These are phyloP conservation scores for Procambarus clarkii DNA, from an alignment of 1,140 invertebrate species.

Conservation along the genomic window DNA sequence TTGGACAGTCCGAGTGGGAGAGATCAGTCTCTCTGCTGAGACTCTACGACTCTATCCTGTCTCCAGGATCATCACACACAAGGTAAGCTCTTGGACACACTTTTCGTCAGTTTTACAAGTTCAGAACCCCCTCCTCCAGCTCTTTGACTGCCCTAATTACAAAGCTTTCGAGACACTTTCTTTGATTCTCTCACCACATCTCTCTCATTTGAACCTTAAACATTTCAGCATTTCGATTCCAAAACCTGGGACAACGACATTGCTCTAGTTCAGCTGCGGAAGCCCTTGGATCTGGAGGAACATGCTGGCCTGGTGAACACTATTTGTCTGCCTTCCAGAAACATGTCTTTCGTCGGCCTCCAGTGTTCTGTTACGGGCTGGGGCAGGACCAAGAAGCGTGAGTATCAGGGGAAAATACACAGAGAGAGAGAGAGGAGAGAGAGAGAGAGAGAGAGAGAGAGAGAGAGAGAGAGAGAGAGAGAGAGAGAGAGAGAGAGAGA, in stretches of 20 bases:
- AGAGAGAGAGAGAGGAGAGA: too few species aligned
- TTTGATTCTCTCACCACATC: neutral
- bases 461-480: too few species aligned
- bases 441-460: too few species aligned
- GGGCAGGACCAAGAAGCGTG: constrained; percentile 65
- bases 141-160: neutral
- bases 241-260: constrained; percentile 67
- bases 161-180: neutral
- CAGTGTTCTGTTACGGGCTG: constrained; percentile 63
- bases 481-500: too few species aligned
- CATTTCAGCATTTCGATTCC: constrained; percentile 42
- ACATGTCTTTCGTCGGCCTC: constrained; percentile 62
- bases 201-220: neutral
- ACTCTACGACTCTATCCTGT: constrained; percentile 41
- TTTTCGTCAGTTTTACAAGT: neutral
- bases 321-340: constrained; percentile 59
- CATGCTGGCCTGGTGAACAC: constrained; percentile 63
- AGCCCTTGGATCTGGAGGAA: constrained; percentile 49
- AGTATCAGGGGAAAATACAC: neutral
- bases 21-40: constrained; percentile 47
- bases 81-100: constrained; percentile 17
- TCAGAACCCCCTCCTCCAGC: too few species aligned
- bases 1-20: constrained; percentile 56
- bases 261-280: constrained; percentile 53
- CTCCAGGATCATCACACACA: constrained; percentile 61